phyloP scores from a whole-genome alignment of 2,113 vertebrate species.

The Anser brachyrhynchus region DNA sequence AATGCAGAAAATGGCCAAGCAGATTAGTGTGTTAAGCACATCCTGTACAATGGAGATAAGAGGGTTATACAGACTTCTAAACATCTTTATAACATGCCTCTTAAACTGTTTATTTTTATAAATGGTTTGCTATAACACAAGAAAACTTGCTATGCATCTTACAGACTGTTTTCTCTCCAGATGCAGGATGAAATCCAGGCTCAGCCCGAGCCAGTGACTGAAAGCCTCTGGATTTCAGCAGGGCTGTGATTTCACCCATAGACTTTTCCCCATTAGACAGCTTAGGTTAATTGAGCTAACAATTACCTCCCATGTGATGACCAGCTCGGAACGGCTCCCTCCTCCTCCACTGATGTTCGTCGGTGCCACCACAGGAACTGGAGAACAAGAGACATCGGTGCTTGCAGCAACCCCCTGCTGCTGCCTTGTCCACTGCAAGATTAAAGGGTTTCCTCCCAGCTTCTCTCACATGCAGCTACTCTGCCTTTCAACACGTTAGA shows the following conservation, averaged over 20 bases:
- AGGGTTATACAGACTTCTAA: conserved; percentile 47
- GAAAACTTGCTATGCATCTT: conserved; percentile 35
- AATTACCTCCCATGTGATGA: conserved; percentile 91
- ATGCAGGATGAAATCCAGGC: conserved; percentile 25
- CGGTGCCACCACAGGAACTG: conserved; percentile 84
- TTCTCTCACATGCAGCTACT: background rate
- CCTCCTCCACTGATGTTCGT: conserved; percentile 83
- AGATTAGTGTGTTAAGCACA: conserved; percentile 70
- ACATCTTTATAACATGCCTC: conserved; percentile 54
- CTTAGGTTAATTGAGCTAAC: conserved; percentile 6
- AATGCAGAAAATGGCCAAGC: conserved; percentile 66
- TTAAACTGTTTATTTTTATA: conserved; percentile 63
- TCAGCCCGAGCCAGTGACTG: background rate
- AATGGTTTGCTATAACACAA: conserved; percentile 17
- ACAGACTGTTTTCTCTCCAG: background rate
- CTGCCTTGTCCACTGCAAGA: background rate
- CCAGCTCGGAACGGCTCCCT: conserved; percentile 85
- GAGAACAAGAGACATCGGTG: conserved; percentile 27
- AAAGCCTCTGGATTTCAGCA: background rate
- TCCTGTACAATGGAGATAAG: conserved; percentile 70
- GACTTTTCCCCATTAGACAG: background rate
- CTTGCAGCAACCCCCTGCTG: background rate
- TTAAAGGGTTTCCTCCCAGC: background rate
- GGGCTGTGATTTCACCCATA: background rate
- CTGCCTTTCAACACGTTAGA: background rate